Percentiles rank a stretch among this genome's conserved stretches.
Evolutionary conservation across 2,888 invertebrate genomes (phyloP).

Genomic region (Leptogaster cylindrica): DNA sequence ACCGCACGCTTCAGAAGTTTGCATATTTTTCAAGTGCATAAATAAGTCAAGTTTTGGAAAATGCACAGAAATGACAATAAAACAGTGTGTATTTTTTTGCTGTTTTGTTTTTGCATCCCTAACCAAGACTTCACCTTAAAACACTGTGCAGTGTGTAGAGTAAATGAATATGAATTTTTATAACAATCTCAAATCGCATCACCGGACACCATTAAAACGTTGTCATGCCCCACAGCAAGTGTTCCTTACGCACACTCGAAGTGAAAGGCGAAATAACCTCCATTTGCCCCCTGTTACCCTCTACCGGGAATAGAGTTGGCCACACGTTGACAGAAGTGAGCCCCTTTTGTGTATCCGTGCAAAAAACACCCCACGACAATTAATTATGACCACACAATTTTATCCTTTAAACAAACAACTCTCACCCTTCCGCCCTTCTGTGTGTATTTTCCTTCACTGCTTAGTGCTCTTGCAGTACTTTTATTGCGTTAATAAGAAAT

Average conservation of each 20-base stretch:
- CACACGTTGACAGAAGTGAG: constrained; percentile 18
- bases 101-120: background rate
- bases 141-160: background rate
- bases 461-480: constrained; percentile 51
- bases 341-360: constrained; percentile 25
- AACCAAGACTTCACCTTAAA: background rate
- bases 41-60: constrained; percentile 36
- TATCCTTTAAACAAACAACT: constrained; percentile 46
- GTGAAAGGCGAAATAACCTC: background rate
- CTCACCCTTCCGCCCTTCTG: background rate
- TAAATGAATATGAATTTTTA: constrained; percentile 6
- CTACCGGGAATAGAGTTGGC: background rate
- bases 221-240: background rate
- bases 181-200: background rate
- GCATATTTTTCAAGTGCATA: constrained; percentile 26
- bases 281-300: background rate
- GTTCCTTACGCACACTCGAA: constrained; percentile 19
- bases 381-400: constrained; percentile 61
- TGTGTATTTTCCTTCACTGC: background rate
- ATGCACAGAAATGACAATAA: too few species aligned
- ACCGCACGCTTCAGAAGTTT: constrained; percentile 6
- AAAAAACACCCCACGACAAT: constrained; percentile 50
- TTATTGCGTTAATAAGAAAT: constrained; percentile 57
- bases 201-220: background rate
- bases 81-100: too few species aligned